Conservation (phyloP, 1,140 invertebrate genomes). For the Drosophila busckii region DNA sequence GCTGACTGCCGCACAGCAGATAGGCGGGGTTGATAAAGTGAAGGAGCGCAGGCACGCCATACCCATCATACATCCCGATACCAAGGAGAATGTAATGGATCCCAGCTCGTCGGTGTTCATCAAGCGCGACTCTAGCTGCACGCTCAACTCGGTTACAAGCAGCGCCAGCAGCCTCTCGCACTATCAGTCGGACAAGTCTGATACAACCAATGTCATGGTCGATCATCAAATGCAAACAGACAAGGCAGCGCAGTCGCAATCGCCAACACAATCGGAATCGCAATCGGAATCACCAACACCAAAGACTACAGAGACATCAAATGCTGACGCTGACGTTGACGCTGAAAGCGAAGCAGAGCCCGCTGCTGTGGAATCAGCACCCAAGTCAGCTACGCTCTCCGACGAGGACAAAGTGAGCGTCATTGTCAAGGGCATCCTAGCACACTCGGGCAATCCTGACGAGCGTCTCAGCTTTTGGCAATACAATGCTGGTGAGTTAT, state of each 20-base stretch:
- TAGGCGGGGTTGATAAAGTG: conserved; percentile 27
- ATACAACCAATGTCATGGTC: conserved; percentile 23
- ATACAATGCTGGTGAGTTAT: conserved; percentile 48
- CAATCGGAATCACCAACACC: no score
- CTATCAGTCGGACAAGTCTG: conserved; percentile 15
- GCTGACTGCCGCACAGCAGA: conserved; percentile 14
- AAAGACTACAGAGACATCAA: no score
- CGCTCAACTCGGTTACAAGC: conserved; percentile 29
- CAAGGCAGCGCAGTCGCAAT: conserved; percentile 2
- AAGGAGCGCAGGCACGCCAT: conserved; percentile 58
- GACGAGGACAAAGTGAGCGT: conserved; percentile 63
- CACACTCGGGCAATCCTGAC: conserved; percentile 47
- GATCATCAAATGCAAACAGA: conserved; percentile 63
- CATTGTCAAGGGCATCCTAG: conserved; percentile 61
- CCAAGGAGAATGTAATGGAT: conserved; percentile 60
- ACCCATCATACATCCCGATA: conserved; percentile 71
- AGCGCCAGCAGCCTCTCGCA: conserved; percentile 28
- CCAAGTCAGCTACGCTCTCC: conserved; percentile 5
- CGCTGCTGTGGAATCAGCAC: no score
- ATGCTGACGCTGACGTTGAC: no score
- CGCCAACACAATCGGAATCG: not conserved
- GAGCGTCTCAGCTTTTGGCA: conserved; percentile 60
- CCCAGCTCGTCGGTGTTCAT: conserved; percentile 49
- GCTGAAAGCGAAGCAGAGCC: no score
- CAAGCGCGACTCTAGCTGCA: conserved; percentile 44